Evolutionary conservation across 2,797 vertebrate genomes (phyloP), one percentile per base, ranked within the genome.

Genomic region (Falco rusticolus): DNA sequence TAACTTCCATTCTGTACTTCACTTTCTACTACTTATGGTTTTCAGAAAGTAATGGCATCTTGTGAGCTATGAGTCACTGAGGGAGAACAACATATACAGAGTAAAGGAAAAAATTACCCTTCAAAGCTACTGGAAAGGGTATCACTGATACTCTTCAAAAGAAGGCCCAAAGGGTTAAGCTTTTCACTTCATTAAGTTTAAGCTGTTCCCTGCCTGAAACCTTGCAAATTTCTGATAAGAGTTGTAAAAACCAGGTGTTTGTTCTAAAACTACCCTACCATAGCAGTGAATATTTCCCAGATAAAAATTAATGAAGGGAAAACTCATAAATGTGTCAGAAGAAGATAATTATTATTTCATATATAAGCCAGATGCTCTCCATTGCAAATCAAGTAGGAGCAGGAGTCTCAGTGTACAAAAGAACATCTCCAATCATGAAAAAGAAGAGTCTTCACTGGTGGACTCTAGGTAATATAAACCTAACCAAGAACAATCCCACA

Each of bases 241-340:
- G 89, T 97, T 98, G 93, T 97, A 97, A 98, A 98, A 97, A 97
- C 45, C 96, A 97, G 94, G 95, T 98, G 95, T 96, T 98, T 98
- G 84, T 97, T 98, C 96, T 97, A 97, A 98, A 98, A 96, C 88
- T 94, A 95, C 78, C 93, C 87, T 97, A 94, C 76, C 79, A 96
- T 89, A 96, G 96, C 94, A 96, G 34, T 90, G 93, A 97, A 94
- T 97, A 96, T 75, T 96, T 98, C 92, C 41, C 74, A 96, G 93
- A 97, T 97, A 97, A 98, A 98, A 98, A 97, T 96, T 98, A 97
- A 97, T 98, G 95, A 97, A 96, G 96, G 85, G 81, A 97, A 97
- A 97, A 95, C 84, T 96, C 92, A 94, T 97, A 97, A 97, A 97
- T 88, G 91, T 98, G 97, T 98, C 96, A 97, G 76, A 97, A 94